These are phyloP conservation scores for Pachyuromys duprasi DNA, from an alignment of 2,797 vertebrate genomes.

Conservation along the genomic window DNA sequence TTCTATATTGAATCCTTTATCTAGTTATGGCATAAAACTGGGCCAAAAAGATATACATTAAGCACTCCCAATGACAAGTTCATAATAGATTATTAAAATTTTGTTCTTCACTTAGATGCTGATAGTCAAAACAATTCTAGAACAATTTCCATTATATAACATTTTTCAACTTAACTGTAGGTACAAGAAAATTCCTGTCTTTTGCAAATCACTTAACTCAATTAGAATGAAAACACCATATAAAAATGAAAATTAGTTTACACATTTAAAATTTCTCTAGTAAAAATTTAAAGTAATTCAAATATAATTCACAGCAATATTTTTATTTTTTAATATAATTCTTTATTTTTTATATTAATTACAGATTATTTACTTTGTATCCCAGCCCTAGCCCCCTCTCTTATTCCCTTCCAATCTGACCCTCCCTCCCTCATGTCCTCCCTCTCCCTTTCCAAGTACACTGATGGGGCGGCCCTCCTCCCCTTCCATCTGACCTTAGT, in stretches of 20 bases:
- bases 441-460: no score
- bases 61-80: background rate
- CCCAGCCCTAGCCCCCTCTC: no score
- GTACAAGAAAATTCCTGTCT: background rate
- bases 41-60: background rate
- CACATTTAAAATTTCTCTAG: background rate
- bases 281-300: background rate
- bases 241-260: background rate
- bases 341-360: no score
- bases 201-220: slow-evolving; percentile 1
- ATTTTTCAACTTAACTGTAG: background rate
- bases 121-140: background rate
- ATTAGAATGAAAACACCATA: background rate
- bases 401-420: no score
- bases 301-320: background rate
- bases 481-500: no score
- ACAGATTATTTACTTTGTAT: no score
- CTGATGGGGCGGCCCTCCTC: no score
- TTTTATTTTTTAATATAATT: no score
- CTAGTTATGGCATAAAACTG: background rate
- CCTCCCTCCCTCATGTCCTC: no score
- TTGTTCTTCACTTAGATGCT: background rate
- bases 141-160: background rate
- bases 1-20: background rate
- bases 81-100: background rate